phyloP scores from a whole-genome alignment of 2,888 invertebrate genomes.

The Conistra vaccinii region DNA sequence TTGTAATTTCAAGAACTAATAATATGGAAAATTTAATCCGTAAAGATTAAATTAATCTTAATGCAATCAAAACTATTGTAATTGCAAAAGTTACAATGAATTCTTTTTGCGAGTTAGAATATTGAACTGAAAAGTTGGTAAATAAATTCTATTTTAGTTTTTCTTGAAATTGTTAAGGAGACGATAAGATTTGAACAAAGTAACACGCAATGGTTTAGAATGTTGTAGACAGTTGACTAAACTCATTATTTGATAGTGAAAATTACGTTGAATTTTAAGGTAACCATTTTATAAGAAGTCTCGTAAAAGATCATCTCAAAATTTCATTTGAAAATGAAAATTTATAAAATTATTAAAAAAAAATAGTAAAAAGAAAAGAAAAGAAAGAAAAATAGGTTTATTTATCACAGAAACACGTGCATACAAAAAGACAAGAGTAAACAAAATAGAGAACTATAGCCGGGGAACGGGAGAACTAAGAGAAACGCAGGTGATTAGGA shows the following conservation, averaged over 20 bases:
- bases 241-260: neutral
- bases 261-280: neutral
- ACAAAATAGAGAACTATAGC: too few relatives aligned
- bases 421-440: too few relatives aligned
- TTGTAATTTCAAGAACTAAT: constrained; percentile 43
- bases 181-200: neutral
- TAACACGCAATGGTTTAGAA: neutral
- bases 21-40: constrained; percentile 22
- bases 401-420: too few relatives aligned
- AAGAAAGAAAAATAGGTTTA: too few relatives aligned
- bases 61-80: constrained; percentile 45
- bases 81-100: constrained; percentile 53
- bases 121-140: constrained; percentile 32
- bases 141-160: constrained; percentile 34
- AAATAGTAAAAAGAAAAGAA: too few relatives aligned
- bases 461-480: too few relatives aligned
- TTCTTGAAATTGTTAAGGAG: neutral
- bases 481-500: too few relatives aligned
- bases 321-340: neutral
- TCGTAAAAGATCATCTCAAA: neutral
- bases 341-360: neutral
- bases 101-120: constrained; percentile 33
- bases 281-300: neutral
- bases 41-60: constrained; percentile 38
- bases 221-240: constrained; percentile 4